These are phyloP conservation scores for Gyrodactylus salaris DNA, from an alignment of 1,140 invertebrate genomes.

Conservation along the genomic window DNA sequence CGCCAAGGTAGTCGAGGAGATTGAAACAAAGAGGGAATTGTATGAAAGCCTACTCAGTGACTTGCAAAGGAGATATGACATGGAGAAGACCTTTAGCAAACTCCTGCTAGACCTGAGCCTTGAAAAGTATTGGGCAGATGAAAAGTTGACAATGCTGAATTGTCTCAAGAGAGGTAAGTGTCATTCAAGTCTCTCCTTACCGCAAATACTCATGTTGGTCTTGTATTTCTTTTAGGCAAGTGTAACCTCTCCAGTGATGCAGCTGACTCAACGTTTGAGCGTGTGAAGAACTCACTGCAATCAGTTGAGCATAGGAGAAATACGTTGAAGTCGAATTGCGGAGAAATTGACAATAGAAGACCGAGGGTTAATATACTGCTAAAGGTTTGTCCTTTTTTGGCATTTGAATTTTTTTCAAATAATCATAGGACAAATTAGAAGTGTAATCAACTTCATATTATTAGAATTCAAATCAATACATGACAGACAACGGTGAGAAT, in stretches of 20 bases:
- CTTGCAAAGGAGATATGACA: background rate
- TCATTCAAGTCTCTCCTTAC: background rate
- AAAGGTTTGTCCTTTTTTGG: background rate
- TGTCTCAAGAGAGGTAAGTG: background rate
- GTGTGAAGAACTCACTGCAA: background rate
- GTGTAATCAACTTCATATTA: too few species aligned
- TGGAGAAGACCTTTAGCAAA: background rate
- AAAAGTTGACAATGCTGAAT: background rate
- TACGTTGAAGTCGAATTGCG: background rate
- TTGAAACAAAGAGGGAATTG: background rate
- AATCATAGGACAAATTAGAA: too few species aligned
- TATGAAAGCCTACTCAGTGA: background rate
- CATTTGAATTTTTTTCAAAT: too few species aligned
- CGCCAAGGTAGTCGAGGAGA: background rate
- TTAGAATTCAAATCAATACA: too few species aligned
- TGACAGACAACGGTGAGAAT: background rate
- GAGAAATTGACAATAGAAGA: background rate
- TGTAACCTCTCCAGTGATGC: background rate
- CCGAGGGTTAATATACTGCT: background rate
- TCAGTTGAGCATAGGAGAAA: background rate
- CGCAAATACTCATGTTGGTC: background rate
- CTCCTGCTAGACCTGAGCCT: background rate
- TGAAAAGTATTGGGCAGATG: background rate
- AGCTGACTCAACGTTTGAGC: background rate
- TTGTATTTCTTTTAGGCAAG: background rate